Conservation (phyloP, 2,797 vertebrate species). For the Lates japonicus region DNA sequence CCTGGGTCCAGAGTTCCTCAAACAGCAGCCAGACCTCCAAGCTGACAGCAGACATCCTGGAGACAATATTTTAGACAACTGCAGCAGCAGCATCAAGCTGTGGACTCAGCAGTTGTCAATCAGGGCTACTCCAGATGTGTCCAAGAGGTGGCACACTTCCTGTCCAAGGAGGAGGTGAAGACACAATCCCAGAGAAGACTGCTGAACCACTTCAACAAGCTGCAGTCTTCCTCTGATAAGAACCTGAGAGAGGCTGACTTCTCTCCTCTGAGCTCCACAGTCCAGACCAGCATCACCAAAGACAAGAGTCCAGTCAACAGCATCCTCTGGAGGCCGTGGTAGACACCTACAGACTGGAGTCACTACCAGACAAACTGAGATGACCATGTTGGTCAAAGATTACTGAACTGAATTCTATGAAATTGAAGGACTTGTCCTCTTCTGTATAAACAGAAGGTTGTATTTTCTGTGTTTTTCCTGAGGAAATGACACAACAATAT, state of each 20-base stretch:
- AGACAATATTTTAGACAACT: constrained; percentile 75
- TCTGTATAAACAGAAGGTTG: constrained; percentile 1
- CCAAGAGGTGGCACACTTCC: constrained; percentile 59
- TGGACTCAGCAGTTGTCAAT: constrained; percentile 47
- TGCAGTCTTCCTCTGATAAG: constrained; percentile 36
- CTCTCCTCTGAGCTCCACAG: constrained; percentile 56
- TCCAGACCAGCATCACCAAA: constrained; percentile 54
- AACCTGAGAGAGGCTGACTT: constrained; percentile 54
- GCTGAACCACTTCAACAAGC: constrained; percentile 64
- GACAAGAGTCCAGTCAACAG: constrained; percentile 57
- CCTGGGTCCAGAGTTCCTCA: constrained; percentile 82
- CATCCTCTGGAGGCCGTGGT: constrained; percentile 78
- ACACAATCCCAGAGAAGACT: constrained; percentile 51
- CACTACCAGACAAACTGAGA: background rate
- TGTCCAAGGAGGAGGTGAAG: constrained; percentile 59
- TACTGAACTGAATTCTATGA: constrained; percentile 4
- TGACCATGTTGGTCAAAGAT: constrained; percentile 49
- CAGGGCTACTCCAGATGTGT: constrained; percentile 69
- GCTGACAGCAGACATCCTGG: constrained; percentile 87
- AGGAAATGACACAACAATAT: constrained; percentile 77
- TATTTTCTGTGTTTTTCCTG: constrained; percentile 59
- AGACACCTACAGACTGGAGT: constrained; percentile 41
- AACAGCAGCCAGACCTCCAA: constrained; percentile 78
- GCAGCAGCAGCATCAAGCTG: constrained; percentile 2
- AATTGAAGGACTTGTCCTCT: constrained; percentile 10